A percentile compares a stretch with the other conserved stretches of the same genome.
Evolutionary conservation across 2,888 invertebrate species (phyloP).

Genomic region (Noctua fimbriata): DNA sequence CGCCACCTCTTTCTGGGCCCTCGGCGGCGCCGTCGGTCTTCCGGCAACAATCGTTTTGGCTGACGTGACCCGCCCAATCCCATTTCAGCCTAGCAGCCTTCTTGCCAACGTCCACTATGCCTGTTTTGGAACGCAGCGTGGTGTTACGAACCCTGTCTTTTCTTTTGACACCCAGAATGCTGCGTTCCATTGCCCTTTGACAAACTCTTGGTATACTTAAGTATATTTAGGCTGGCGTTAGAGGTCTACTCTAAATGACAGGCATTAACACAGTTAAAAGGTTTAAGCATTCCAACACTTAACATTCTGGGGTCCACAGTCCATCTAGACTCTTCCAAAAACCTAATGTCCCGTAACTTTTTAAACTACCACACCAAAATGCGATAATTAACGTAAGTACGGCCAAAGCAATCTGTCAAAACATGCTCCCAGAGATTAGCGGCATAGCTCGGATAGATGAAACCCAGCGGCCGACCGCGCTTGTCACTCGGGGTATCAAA

Average conservation of each 20-base stretch:
- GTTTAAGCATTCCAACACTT: neutral
- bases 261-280: slow-evolving; percentile 3
- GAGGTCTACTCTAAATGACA: neutral
- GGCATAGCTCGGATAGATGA: slow-evolving; percentile 80
- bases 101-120: no score
- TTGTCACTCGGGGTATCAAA: slow-evolving; percentile 84
- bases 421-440: slow-evolving; percentile 72
- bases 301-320: neutral
- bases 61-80: no score
- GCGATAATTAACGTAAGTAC: slow-evolving; percentile 52
- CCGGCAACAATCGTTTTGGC: no score
- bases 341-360: slow-evolving; percentile 34
- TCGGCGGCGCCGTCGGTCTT: no score
- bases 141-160: no score
- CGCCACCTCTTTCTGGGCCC: no score
- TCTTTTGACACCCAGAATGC: no score
- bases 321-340: slow-evolving; percentile 18
- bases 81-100: no score
- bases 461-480: slow-evolving; percentile 77
- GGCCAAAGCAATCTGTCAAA: slow-evolving; percentile 71
- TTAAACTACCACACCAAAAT: slow-evolving; percentile 43
- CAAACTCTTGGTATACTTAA: neutral
- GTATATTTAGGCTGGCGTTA: neutral
- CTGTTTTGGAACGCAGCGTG: no score
- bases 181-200: no score